Evolutionary conservation across 2,888 invertebrate species (phyloP).

Genomic region (Hydropsyche betteni): DNA sequence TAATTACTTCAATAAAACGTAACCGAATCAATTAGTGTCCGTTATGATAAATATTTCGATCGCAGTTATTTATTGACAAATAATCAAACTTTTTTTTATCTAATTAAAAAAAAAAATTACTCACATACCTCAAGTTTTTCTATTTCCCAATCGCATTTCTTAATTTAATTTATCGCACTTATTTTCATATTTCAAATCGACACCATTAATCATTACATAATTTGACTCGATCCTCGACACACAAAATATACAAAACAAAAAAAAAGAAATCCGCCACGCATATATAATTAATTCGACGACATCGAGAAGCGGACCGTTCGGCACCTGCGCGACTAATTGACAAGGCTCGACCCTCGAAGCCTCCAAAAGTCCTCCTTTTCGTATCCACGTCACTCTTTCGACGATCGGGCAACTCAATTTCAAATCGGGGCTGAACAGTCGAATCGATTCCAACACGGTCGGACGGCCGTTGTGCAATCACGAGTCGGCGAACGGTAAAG

Average conservation of each 20-base stretch:
- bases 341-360: background rate
- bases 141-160: too few relatives aligned
- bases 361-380: background rate
- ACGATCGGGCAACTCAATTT: constrained; percentile 2
- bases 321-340: background rate
- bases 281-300: background rate
- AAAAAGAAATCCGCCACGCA: background rate
- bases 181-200: background rate
- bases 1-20: too few relatives aligned
- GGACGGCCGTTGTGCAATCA: background rate
- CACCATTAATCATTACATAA: constrained; percentile 21
- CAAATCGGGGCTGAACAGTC: background rate
- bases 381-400: constrained; percentile 1
- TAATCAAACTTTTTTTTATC: too few relatives aligned
- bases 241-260: background rate
- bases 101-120: too few relatives aligned
- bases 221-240: constrained; percentile 16
- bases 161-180: too few relatives aligned
- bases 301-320: background rate
- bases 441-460: constrained; percentile 8
- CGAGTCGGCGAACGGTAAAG: too few relatives aligned
- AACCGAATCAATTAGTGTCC: too few relatives aligned
- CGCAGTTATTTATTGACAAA: too few relatives aligned
- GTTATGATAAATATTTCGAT: too few relatives aligned
- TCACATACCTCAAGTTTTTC: too few relatives aligned